Conservation (phyloP, 2,797 vertebrate species). For the Huso huso region DNA sequence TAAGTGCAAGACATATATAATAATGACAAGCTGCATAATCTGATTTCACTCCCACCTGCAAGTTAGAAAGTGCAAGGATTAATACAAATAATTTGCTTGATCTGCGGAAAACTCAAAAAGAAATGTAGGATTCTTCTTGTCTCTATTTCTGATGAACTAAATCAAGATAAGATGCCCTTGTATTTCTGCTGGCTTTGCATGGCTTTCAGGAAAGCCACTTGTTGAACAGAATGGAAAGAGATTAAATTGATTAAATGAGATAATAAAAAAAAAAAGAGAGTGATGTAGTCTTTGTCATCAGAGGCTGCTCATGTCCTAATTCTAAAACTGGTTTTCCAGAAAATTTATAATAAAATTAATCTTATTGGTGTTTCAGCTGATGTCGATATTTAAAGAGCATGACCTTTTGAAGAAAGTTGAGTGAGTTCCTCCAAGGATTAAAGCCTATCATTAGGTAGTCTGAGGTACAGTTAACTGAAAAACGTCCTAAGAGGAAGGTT, state of each 20-base stretch:
- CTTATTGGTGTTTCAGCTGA: slow-evolving; percentile 20
- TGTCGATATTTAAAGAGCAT: slow-evolving; percentile 35
- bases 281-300: slow-evolving; percentile 47
- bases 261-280: slow-evolving; percentile 52
- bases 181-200: slow-evolving; percentile 25
- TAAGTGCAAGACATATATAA: slow-evolving; percentile 6
- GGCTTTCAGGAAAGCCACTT: slow-evolving; percentile 36
- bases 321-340: slow-evolving; percentile 4
- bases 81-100: slow-evolving; percentile 36
- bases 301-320: slow-evolving; percentile 24
- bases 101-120: no score
- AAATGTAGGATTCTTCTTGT: slow-evolving; percentile 12
- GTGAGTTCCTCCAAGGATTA: slow-evolving; percentile 5
- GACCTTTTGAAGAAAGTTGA: slow-evolving; percentile 24
- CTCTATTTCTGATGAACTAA: slow-evolving; percentile 24
- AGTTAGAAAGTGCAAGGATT: neutral
- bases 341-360: slow-evolving; percentile 39
- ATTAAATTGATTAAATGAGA: slow-evolving; percentile 48
- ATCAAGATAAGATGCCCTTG: slow-evolving; percentile 24
- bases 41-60: neutral
- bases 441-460: slow-evolving; percentile 4
- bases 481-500: no score
- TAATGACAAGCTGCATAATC: slow-evolving; percentile 24
- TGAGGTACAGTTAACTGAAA: no score
- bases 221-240: slow-evolving; percentile 35